Evolutionary conservation across 2,113 vertebrate species (phyloP).

Genomic region (Rhea americana): DNA sequence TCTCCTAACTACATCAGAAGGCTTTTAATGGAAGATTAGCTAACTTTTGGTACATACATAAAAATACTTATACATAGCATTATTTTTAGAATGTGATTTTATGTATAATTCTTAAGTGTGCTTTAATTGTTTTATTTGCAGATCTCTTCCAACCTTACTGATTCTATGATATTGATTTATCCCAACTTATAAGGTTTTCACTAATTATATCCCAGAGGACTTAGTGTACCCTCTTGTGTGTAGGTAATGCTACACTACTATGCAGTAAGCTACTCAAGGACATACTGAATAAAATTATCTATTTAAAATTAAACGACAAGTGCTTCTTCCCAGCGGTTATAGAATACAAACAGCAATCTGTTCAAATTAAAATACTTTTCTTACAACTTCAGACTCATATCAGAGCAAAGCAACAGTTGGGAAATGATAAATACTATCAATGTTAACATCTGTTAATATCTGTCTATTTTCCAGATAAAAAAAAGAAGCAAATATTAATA

Average conservation of each 20-base stretch:
- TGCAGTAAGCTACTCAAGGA: neutral
- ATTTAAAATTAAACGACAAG: neutral
- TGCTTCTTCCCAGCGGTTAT: neutral
- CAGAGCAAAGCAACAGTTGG: neutral
- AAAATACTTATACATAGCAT: neutral
- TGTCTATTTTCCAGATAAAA: neutral
- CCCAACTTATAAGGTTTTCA: neutral
- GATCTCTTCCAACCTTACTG: no score
- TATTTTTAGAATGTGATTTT: no score
- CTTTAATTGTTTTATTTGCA: neutral
- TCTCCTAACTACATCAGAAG: neutral
- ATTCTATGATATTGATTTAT: neutral
- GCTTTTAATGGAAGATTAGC: neutral
- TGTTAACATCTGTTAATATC: neutral
- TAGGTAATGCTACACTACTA: neutral
- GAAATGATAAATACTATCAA: neutral
- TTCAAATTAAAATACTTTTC: neutral
- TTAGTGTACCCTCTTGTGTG: neutral
- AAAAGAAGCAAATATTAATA: neutral
- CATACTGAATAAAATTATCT: neutral
- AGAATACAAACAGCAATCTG: neutral
- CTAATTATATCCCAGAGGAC: neutral
- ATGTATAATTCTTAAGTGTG: neutral
- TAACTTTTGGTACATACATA: neutral
- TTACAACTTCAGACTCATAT: neutral